These are phyloP conservation scores for Callionymus lyra DNA, from an alignment of 2,113 vertebrate genomes.

Conservation along the genomic window DNA sequence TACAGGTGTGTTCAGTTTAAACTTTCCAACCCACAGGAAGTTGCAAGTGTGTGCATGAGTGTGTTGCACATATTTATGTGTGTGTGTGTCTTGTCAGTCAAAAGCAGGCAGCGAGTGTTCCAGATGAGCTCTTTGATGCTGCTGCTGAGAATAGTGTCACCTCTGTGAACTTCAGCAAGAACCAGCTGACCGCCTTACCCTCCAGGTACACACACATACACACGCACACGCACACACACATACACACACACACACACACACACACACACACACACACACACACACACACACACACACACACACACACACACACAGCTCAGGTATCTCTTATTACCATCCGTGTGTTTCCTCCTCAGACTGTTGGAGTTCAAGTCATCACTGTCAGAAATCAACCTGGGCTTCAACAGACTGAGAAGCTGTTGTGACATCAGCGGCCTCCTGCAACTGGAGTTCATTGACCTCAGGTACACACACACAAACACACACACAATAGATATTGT, in stretches of 20 bases:
- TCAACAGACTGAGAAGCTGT: constrained; percentile 80
- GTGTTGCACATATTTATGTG: too few relatives aligned
- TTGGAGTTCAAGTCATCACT: constrained; percentile 72
- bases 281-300: too few relatives aligned
- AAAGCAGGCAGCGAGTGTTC: constrained; percentile 72
- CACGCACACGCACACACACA: too few relatives aligned
- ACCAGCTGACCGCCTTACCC: constrained; percentile 76
- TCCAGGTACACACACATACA: constrained; percentile 63
- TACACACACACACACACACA: too few relatives aligned
- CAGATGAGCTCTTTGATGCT: constrained; percentile 77
- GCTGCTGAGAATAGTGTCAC: constrained; percentile 53
- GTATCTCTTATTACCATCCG: not conserved
- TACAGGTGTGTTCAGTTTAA: constrained; percentile 70
- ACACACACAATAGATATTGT: too few relatives aligned
- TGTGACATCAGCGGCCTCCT: constrained; percentile 73
- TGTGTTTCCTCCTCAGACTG: constrained; percentile 65
- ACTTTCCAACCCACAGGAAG: not conserved
- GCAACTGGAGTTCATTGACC: constrained; percentile 78
- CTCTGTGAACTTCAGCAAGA: constrained; percentile 85
- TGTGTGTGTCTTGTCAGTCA: constrained; percentile 63
- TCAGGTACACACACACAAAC: constrained; percentile 67
- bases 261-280: too few relatives aligned
- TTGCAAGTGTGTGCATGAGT: not conserved
- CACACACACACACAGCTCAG: too few relatives aligned
- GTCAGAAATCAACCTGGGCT: constrained; percentile 78